phyloP scores from a whole-genome alignment of 2,888 invertebrate species.

The Neria commutata region DNA sequence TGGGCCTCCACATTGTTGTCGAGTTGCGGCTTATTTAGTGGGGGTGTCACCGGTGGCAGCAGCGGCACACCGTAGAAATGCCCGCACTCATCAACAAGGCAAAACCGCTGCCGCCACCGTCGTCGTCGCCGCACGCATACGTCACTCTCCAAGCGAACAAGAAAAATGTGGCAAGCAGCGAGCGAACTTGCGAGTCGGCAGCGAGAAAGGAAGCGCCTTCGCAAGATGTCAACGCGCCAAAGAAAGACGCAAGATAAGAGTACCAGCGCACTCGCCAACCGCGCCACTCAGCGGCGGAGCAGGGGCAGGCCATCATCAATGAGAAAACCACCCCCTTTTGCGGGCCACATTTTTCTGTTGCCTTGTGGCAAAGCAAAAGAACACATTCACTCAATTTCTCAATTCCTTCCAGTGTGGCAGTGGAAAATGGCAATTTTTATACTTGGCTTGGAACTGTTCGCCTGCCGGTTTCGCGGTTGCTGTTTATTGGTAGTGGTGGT shows the following conservation, averaged over 20 bases:
- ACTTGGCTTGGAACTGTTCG: not conserved
- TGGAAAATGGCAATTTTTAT: not conserved
- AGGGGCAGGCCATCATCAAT: conserved; percentile 1
- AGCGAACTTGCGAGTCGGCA: conserved; percentile 10
- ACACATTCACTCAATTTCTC: too few relatives aligned
- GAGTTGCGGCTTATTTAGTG: conserved; percentile 48
- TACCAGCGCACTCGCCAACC: not conserved
- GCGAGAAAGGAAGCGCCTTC: conserved; percentile 18
- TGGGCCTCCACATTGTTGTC: conserved; percentile 57
- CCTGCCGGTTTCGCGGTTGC: not conserved
- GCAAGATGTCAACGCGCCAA: conserved; percentile 10
- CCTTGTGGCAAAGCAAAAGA: too few relatives aligned
- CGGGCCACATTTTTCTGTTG: too few relatives aligned
- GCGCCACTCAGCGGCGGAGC: not conserved
- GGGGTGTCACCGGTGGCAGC: conserved; percentile 51
- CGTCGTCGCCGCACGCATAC: conserved; percentile 24
- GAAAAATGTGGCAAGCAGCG: not conserved
- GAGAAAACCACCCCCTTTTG: conserved; percentile 18
- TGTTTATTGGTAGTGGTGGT: not conserved
- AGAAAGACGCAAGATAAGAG: conserved; percentile 17
- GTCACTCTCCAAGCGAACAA: conserved; percentile 20
- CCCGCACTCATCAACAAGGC: conserved; percentile 32
- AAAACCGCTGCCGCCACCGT: conserved; percentile 26
- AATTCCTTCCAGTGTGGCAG: too few relatives aligned
- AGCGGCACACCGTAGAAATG: conserved; percentile 26